Percentiles rank a stretch among this genome's conserved stretches.
phyloP scores from a whole-genome alignment of 2,888 invertebrate genomes.

The Drosophila stalkeri region DNA sequence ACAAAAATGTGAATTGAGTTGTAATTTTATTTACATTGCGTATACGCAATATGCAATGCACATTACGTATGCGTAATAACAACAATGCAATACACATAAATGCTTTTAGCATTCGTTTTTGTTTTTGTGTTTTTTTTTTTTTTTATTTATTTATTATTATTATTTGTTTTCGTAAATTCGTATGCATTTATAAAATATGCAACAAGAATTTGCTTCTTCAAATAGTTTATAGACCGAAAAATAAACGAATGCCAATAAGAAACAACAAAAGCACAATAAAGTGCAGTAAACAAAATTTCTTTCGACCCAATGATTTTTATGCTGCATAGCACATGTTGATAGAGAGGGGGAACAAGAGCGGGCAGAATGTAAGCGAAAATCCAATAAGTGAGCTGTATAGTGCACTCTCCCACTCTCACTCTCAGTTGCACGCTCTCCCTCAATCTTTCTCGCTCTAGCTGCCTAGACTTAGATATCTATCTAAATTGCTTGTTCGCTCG shows the following conservation, averaged over 20 bases:
- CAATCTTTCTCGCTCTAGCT: neutral
- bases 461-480: neutral
- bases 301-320: constrained; percentile 43
- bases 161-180: constrained; percentile 5
- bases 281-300: constrained; percentile 44
- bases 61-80: constrained; percentile 44
- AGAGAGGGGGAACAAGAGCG: neutral
- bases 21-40: constrained; percentile 27
- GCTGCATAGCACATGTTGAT: constrained; percentile 7
- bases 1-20: neutral
- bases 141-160: neutral
- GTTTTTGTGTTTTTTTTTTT: too few species aligned
- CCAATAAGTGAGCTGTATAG: constrained; percentile 43
- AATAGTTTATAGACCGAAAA: constrained; percentile 55
- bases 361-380: constrained; percentile 25
- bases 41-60: constrained; percentile 32
- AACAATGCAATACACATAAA: constrained; percentile 3
- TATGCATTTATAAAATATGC: constrained; percentile 44
- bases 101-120: constrained; percentile 2
- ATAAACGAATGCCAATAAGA: constrained; percentile 41
- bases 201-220: constrained; percentile 42
- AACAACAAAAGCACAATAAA: constrained; percentile 28
- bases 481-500: constrained; percentile 6
- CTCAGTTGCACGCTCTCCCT: neutral
- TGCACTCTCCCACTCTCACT: neutral